phyloP scores from a whole-genome alignment of 2,888 invertebrate species.

The Amphipyra tragopoginis region DNA sequence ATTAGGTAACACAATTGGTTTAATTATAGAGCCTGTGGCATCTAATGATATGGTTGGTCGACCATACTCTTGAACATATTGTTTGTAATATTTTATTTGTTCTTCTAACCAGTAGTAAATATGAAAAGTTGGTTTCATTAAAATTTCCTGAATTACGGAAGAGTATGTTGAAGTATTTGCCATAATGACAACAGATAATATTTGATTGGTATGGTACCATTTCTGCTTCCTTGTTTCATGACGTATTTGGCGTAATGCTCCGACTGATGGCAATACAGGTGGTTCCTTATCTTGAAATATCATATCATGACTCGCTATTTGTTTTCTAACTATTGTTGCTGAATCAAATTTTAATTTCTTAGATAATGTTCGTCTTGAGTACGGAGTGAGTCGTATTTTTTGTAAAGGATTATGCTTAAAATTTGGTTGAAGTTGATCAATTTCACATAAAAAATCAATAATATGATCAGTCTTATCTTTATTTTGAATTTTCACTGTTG shows the following conservation, averaged over 20 bases:
- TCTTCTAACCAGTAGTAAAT: constrained; percentile 35
- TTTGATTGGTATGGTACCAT: constrained; percentile 35
- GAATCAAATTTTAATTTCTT: constrained; percentile 28
- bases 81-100: constrained; percentile 36
- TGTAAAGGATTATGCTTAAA: constrained; percentile 32
- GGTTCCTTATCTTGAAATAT: constrained; percentile 37
- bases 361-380: constrained; percentile 27
- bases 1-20: constrained; percentile 33
- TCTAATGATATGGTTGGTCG: constrained; percentile 35
- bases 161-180: constrained; percentile 35
- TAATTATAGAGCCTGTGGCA: constrained; percentile 36
- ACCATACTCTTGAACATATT: constrained; percentile 35
- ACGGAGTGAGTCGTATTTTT: constrained; percentile 34
- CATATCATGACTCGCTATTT: constrained; percentile 30
- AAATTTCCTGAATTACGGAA: constrained; percentile 35
- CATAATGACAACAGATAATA: constrained; percentile 33
- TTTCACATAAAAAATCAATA: constrained; percentile 30
- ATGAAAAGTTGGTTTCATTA: constrained; percentile 34
- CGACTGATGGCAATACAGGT: constrained; percentile 35
- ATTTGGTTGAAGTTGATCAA: constrained; percentile 30
- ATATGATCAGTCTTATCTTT: constrained; percentile 33
- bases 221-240: constrained; percentile 31
- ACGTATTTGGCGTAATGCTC: constrained; percentile 37
- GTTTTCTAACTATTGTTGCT: constrained; percentile 29
- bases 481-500: constrained; percentile 31